Percentiles rank a stretch among this genome's conserved stretches.
Evolutionary conservation across 2,888 invertebrate species (phyloP).

Genomic region (Apamea anceps): DNA sequence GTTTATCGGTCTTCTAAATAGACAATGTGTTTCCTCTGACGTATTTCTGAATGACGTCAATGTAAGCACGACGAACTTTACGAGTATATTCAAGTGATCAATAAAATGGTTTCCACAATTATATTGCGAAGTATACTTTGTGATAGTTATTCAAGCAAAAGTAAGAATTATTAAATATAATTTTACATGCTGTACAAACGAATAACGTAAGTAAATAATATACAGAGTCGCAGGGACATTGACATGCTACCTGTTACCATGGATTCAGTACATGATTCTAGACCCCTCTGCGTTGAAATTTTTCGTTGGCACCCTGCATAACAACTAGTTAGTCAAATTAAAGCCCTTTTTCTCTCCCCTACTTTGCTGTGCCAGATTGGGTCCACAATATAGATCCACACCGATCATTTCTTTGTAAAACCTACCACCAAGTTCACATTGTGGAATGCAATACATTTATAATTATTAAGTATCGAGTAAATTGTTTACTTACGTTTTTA

Average conservation of each 20-base stretch:
- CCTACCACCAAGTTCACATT: background rate
- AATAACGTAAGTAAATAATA: background rate
- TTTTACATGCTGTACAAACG: background rate
- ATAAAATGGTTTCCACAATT: conserved; percentile 3
- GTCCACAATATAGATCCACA: background rate
- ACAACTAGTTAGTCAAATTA: background rate
- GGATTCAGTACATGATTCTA: too few species aligned
- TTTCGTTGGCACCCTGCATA: background rate
- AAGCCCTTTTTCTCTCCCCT: background rate
- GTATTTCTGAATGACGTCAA: conserved; percentile 34
- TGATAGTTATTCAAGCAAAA: conserved; percentile 3
- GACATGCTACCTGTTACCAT: too few species aligned
- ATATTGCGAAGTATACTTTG: background rate
- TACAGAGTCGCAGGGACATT: background rate
- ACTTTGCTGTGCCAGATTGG: background rate
- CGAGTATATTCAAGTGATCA: conserved; percentile 3
- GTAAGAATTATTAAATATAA: background rate
- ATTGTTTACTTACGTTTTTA: conserved; percentile 57
- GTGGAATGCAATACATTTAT: background rate
- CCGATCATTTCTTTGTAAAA: background rate
- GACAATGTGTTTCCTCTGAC: conserved; percentile 12
- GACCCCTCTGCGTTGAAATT: too few species aligned
- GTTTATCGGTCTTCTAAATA: background rate
- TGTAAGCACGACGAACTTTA: conserved; percentile 9
- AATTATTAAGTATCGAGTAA: background rate